A percentile compares a stretch with the other conserved stretches of the same genome.
These are phyloP conservation scores for Acleris sparsana DNA, from an alignment of 2,888 invertebrate genomes.

Conservation along the genomic window DNA sequence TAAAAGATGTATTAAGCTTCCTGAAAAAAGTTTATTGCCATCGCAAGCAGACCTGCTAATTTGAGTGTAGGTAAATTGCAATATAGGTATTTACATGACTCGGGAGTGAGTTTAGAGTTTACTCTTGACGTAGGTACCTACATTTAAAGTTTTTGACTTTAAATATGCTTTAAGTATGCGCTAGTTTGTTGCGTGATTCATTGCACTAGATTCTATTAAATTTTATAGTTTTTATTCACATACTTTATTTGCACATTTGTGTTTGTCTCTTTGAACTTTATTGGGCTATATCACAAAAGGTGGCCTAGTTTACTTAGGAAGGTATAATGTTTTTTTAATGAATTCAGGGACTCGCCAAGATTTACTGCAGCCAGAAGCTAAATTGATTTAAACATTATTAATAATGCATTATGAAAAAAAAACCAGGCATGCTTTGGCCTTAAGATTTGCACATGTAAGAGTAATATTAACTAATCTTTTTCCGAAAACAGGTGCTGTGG, in stretches of 20 bases:
- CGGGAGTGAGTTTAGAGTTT: slow-evolving; percentile 22
- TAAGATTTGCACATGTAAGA: no score
- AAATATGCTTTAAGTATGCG: slow-evolving; percentile 56
- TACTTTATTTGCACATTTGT: slow-evolving; percentile 12
- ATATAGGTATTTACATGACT: slow-evolving; percentile 31
- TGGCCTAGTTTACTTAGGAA: slow-evolving; percentile 1
- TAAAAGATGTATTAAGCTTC: slow-evolving; percentile 4
- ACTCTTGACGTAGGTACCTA: slow-evolving; percentile 50
- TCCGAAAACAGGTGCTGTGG: background rate
- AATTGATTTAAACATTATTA: background rate
- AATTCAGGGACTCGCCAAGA: background rate
- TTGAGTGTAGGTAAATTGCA: slow-evolving; percentile 17
- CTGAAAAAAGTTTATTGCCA: slow-evolving; percentile 13
- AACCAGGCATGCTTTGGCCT: no score
- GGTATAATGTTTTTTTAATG: slow-evolving; percentile 1
- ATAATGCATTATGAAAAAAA: no score
- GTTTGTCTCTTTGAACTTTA: slow-evolving; percentile 17
- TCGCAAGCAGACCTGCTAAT: slow-evolving; percentile 3
- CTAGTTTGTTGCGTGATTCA: slow-evolving; percentile 53
- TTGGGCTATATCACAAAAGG: slow-evolving; percentile 13
- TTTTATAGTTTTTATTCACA: slow-evolving; percentile 22
- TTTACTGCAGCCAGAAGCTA: background rate
- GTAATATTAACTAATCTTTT: no score
- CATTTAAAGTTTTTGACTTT: slow-evolving; percentile 59
- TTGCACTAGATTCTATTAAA: slow-evolving; percentile 48